Percentiles rank a stretch among this genome's conserved stretches.
Evolutionary conservation across 2,113 vertebrate species (phyloP).

Genomic region (Heterocephalus glaber): DNA sequence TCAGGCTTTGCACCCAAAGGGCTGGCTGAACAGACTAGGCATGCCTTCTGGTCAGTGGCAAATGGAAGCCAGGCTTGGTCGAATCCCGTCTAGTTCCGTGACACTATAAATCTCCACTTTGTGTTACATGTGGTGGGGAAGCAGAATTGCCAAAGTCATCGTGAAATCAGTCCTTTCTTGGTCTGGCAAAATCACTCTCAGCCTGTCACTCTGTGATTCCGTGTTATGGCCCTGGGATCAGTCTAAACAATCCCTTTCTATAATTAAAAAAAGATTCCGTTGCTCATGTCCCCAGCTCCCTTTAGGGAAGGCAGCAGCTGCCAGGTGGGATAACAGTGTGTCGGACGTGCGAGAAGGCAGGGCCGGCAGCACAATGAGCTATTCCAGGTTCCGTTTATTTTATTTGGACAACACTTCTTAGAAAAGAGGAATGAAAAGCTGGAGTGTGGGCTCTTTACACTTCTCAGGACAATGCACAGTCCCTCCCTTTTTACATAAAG

Average conservation of each 20-base stretch:
- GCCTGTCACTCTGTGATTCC: not conserved
- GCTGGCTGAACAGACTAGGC: not conserved
- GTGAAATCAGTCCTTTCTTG: conserved; percentile 1
- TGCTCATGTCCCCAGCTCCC: not conserved
- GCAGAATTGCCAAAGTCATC: not conserved
- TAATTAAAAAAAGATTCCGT: conserved; percentile 24
- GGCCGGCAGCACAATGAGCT: not conserved
- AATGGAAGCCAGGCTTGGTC: not conserved
- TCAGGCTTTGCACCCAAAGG: not conserved
- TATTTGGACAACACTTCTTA: conserved; percentile 59
- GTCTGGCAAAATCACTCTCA: not conserved
- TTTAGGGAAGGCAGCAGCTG: conserved; percentile 47
- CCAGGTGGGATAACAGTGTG: conserved; percentile 45
- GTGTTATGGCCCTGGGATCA: not conserved
- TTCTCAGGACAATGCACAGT: not conserved
- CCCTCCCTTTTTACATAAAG: not conserved
- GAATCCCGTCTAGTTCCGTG: not conserved
- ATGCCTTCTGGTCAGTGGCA: not conserved
- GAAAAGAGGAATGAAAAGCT: not conserved
- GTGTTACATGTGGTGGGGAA: not conserved
- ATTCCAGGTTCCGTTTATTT: conserved; percentile 40
- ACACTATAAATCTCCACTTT: not conserved
- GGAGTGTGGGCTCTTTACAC: not conserved
- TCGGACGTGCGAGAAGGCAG: not conserved
- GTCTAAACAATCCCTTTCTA: conserved; percentile 68